Conservation (phyloP, 2,888 invertebrate species). For the Oeneis ivallda region DNA sequence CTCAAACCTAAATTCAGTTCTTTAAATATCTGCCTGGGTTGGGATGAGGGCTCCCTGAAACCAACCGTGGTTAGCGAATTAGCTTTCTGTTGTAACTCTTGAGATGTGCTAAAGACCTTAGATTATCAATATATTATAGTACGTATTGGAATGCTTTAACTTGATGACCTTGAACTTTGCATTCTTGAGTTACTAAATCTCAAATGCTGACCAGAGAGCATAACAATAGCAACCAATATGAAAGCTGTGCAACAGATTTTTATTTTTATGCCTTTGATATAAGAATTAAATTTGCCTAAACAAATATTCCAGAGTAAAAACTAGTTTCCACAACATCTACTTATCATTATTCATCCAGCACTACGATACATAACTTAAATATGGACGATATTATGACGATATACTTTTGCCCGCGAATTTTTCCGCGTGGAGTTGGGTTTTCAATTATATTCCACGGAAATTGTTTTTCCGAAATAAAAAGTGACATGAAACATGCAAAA, state of each 20-base stretch:
- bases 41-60: no score
- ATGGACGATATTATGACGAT: neutral
- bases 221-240: conserved; percentile 25
- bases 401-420: no score
- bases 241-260: neutral
- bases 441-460: no score
- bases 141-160: conserved; percentile 7
- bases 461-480: no score
- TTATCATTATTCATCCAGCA: neutral
- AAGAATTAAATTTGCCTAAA: neutral
- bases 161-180: conserved; percentile 32
- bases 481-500: no score
- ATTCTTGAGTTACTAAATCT: conserved; percentile 22
- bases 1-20: no score
- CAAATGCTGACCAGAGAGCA: conserved; percentile 2
- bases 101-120: no score
- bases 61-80: no score
- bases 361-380: neutral
- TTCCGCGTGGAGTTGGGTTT: no score
- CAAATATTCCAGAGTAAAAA: neutral
- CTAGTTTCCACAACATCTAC: neutral
- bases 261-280: neutral
- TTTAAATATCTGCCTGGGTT: no score
- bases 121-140: conserved; percentile 2
- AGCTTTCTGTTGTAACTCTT: no score